Evolutionary conservation across 2,113 vertebrate genomes (phyloP).

Genomic region (Sialia sialis): DNA sequence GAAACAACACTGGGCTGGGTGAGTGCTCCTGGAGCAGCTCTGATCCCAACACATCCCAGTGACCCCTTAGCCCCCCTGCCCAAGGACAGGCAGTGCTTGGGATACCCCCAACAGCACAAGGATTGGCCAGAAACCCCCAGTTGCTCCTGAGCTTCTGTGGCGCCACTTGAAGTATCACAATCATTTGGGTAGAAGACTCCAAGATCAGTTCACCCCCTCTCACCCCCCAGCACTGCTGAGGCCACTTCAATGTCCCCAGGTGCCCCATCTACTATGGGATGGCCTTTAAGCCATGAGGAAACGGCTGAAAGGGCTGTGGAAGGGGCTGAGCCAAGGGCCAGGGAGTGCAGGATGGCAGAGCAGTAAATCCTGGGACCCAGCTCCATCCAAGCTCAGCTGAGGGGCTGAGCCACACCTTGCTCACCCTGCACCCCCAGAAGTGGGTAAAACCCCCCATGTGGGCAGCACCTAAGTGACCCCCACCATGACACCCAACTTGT

Average conservation of each 20-base stretch:
- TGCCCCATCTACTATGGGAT: background rate
- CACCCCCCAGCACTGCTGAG: background rate
- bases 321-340: background rate
- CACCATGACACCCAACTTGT: rapidly evolving
- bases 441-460: rapidly evolving
- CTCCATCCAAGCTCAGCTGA: background rate
- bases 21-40: rapidly evolving
- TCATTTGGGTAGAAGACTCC: background rate
- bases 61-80: rapidly evolving
- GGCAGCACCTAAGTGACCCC: background rate
- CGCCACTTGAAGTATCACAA: background rate
- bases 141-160: background rate
- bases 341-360: background rate
- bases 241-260: background rate
- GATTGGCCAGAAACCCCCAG: rapidly evolving
- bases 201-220: background rate
- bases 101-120: rapidly evolving
- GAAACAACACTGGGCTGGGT: rapidly evolving
- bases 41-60: rapidly evolving
- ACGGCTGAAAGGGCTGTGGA: rapidly evolving
- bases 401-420: background rate
- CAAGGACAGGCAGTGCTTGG: background rate
- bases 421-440: too few species aligned
- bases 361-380: rapidly evolving
- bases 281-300: background rate